Base-by-base conservation (phyloP, 2,797 vertebrate genomes). In the Amniataba percoides region DNA sequence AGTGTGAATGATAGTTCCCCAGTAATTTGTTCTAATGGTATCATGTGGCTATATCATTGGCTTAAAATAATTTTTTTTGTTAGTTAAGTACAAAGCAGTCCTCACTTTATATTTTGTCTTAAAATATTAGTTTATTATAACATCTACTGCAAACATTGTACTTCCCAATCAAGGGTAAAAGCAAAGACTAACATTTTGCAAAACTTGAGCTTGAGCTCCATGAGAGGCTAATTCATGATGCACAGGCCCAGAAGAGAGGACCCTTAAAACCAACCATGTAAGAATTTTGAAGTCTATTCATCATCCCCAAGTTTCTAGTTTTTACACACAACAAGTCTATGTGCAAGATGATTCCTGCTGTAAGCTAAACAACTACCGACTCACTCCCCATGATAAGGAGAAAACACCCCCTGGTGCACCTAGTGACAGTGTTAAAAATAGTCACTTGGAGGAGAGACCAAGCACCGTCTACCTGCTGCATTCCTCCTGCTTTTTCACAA, bases 401-500 rank as follows among this genome's bases (percentile, higher is more conserved):
- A 25, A 74, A 69, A 81, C 60, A 64, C 72, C 48, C 68, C 56
- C 43, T 74, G 51, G 58, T 71, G 69, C 57, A 83, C 71, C 68
- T 59, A 65, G 80, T 71, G 80, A 83, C 42, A 51, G 80, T 55
- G 73, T 82, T 78, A 89, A 87, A 91, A 92, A 90, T 88, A 88
- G 86, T 71, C 42, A 15, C 56, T 69, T 42, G 78, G 39, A 66
- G 73, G 77, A 65, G 34, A 82, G 75, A 85, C 52, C 16, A 78
- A 66, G 45, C 21, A 51, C 40, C 63, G 31, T 16, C 43, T 67
- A 65, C 66, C 57, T 77, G 40, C 71, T 81, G 40, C 39, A 63
- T 53, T 36, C 18, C 27, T 60, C 15, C 14, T 67, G 40, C 67
- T 60, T 70, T 56, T 69, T 72, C 43, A 52, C 14, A 67, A 19